Percentiles rank a stretch among this genome's conserved stretches.
Evolutionary conservation across 2,888 invertebrate species (phyloP).

Genomic region (Platypus cylindrus): DNA sequence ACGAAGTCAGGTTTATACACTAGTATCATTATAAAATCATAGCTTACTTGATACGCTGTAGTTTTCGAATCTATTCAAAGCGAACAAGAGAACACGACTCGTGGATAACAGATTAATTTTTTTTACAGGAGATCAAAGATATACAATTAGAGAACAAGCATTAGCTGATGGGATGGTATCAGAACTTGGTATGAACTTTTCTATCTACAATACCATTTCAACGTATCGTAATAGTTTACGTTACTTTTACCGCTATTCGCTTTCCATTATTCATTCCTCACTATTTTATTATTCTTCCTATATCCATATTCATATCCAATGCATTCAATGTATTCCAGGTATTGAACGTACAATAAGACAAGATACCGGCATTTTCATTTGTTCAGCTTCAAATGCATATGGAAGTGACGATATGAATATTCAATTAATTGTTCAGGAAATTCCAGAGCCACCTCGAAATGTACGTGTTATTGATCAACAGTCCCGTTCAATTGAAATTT

Average conservation of each 20-base stretch:
- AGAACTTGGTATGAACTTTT: conserved; percentile 56
- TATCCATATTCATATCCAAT: too few species aligned
- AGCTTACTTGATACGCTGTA: too few species aligned
- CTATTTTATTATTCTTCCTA: too few species aligned
- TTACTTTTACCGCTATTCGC: too few species aligned
- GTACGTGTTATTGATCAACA: conserved; percentile 74
- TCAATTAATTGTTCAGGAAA: conserved; percentile 81
- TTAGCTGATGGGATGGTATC: conserved; percentile 74
- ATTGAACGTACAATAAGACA: conserved; percentile 74
- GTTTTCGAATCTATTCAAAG: background rate
- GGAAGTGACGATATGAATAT: conserved; percentile 86
- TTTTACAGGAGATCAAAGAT: conserved; percentile 34
- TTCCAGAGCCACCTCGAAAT: conserved; percentile 80
- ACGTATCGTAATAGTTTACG: too few species aligned
- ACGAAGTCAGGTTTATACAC: too few species aligned
- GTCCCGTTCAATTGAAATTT: conserved; percentile 70
- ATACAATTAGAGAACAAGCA: conserved; percentile 62
- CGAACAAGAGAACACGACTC: background rate
- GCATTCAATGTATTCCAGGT: conserved; percentile 27
- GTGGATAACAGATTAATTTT: too few species aligned
- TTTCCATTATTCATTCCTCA: too few species aligned
- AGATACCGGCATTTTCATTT: conserved; percentile 81
- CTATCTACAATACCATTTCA: too few species aligned
- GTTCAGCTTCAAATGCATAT: conserved; percentile 77
- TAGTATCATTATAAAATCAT: too few species aligned